Evolutionary conservation across 2,888 invertebrate species (phyloP), one percentile per base, ranked within the genome.

Genomic region (Thysanoteuthis rhombus): DNA sequence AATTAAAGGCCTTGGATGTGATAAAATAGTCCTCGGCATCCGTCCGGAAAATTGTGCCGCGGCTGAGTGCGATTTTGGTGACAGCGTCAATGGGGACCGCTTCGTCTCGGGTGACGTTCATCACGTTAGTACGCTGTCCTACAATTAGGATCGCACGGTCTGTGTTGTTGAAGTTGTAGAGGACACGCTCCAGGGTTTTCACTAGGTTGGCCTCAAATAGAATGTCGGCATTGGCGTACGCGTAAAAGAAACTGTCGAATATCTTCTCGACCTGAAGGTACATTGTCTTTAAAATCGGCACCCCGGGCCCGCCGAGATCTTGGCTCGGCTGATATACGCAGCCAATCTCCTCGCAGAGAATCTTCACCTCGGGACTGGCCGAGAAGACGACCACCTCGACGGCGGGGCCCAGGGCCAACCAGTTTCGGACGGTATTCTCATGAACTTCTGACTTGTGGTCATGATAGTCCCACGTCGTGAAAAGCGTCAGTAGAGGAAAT

Each of bases 1-100:
- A 96, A 8, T 95, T 96, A 94, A 95, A 96, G n/a, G 95, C 94
- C 89, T 94, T 93, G 45, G 95, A 95, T 5, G 96, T 95, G 45
- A 96, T 95, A 93, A 96, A 96, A 93, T 95, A 96, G 94, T 96
- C 96, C 93, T 95, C 96, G 0, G 96, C 96, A 93, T 95, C 95
- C 25, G 94, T 95, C 1, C 94, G 95, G 93, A 96, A 96, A 4
- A 96, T 47, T 92, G 94, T 94, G 4, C 96, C 96, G 39, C 96
- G 93, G 39, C 92, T 90, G 89, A 95, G 95, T 1, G 95, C 95
- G 42, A 95, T 94, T 40, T 93, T 92, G 12, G 93, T 92, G 28
- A 96, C 94, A 42, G 94, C 94, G 16, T 92, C 90, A 93, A 95
- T 95, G 12, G 94, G 93, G 28, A 94, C 93, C 1, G 95, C 95